Conservation (phyloP, 2,888 invertebrate genomes). For the Leucozona laternaria region DNA sequence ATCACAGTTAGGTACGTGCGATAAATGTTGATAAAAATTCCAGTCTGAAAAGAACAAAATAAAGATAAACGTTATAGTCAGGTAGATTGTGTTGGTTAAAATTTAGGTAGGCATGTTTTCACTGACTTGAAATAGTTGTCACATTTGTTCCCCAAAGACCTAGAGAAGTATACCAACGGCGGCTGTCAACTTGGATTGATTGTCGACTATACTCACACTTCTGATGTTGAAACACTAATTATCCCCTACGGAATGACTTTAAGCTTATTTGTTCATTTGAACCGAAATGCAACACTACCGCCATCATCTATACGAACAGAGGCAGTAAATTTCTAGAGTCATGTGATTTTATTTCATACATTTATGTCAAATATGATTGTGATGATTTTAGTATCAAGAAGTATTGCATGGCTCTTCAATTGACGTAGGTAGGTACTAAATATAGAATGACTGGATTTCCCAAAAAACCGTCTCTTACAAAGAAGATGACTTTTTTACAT, state of each 20-base stretch:
- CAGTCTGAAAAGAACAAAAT: slow-evolving; percentile 3
- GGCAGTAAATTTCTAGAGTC: slow-evolving; percentile 14
- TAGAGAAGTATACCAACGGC: too few species aligned
- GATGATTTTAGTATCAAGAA: neutral
- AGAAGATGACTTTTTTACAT: neutral
- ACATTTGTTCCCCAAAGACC: too few species aligned
- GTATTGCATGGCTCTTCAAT: neutral
- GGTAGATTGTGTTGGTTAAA: neutral
- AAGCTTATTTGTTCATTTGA: neutral
- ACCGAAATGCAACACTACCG: neutral
- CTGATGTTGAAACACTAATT: too few species aligned
- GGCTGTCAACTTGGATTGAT: too few species aligned
- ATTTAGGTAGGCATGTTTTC: neutral
- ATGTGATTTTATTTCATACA: slow-evolving; percentile 23
- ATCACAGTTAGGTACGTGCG: slow-evolving; percentile 7
- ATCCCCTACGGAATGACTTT: too few species aligned
- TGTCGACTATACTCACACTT: too few species aligned
- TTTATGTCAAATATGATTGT: neutral
- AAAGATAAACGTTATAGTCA: slow-evolving; percentile 11
- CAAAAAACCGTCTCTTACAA: neutral
- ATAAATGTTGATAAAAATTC: slow-evolving; percentile 25
- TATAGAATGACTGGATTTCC: neutral
- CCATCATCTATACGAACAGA: neutral
- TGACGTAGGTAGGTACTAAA: neutral
- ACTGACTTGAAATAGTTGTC: too few species aligned